Base-by-base conservation (phyloP, 2,888 invertebrate species). In the Halictus quadricinctus region DNA sequence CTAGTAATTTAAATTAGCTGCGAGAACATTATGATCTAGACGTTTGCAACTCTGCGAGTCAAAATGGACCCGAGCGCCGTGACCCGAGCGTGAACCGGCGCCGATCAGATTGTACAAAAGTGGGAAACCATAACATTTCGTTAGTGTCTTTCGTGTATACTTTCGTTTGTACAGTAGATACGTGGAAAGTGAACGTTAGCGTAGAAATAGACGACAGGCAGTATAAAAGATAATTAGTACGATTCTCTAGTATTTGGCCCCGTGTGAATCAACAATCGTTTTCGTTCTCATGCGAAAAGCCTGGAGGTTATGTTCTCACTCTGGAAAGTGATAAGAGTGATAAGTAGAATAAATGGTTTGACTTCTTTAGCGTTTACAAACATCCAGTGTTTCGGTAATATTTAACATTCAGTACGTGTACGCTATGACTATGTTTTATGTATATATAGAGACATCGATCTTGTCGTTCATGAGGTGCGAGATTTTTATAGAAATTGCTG, bases 241-340 rank as follows among this genome's bases (percentile, higher is more conserved):
- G 75, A 79, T 75, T 72, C 50, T 84, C 75, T 84, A 74, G n/a
- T 70, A 64, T 83, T 84, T 84, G 84, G 84, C 84, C 84, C 84
- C 84, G 84, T 78, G 70, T 84, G 75, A 83, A 83, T 84, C 72
- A 83, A 84, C 79, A 74, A 78, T 78, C 72, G 77, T 64, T 41
- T 64, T 72, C 72, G 36, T 84, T 81, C 72, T n/a, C 54, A 41
- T 73, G 48, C 66, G 81, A 81, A 81, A 66, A 66, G 66, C 66
- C 29, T 36, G 13, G 60, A 36, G 18, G 36, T 66, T 66, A 36
- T 2, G 29, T 21, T 66, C 66, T 36, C 66, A 29, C 18, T 66
- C 29, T 29, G 8, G 36, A 29, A 66, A 18, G 36, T n/a, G n/a
- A n/a, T 66, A 66, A 8, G 36, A 66, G 1, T 64, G 2, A 0